Evolutionary conservation across 2,113 vertebrate genomes (phyloP).

Genomic region (Amphiprion percula): DNA sequence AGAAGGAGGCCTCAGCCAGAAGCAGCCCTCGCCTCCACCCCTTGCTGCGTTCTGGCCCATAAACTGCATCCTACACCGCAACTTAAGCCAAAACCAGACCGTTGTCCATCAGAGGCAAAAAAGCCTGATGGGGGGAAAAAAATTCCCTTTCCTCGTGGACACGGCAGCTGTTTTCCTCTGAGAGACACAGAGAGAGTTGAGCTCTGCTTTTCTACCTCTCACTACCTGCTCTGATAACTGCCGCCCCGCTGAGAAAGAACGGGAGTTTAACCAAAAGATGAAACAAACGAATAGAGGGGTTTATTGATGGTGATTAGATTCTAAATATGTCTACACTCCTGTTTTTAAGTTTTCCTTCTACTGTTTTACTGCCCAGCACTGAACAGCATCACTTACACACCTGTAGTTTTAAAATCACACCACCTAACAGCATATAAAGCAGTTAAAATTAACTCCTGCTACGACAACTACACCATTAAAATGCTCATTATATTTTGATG

Average conservation of each 20-base stretch:
- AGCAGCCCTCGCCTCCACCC: conserved; percentile 75
- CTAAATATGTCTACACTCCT: rapidly evolving
- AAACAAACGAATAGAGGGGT: neutral
- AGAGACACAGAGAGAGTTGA: conserved; percentile 65
- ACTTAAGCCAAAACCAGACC: conserved; percentile 86
- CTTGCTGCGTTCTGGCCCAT: conserved; percentile 87
- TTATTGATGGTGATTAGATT: neutral
- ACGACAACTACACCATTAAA: too few relatives aligned
- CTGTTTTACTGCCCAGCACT: too few relatives aligned
- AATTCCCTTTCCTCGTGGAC: conserved; percentile 88
- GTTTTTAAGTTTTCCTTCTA: neutral
- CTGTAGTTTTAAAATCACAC: too few relatives aligned
- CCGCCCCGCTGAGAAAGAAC: neutral
- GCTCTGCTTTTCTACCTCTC: conserved; percentile 14
- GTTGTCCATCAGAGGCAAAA: conserved; percentile 84
- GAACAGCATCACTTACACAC: too few relatives aligned
- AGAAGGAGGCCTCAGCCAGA: conserved; percentile 79
- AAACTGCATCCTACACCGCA: conserved; percentile 91
- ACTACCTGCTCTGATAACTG: conserved; percentile 41
- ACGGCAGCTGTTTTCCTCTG: conserved; percentile 92
- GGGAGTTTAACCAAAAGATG: neutral
- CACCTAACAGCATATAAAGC: too few relatives aligned
- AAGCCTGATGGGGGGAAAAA: conserved; percentile 86
- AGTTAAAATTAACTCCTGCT: too few relatives aligned
- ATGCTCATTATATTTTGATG: too few relatives aligned